Evolutionary conservation across 1,140 invertebrate species (phyloP).

Genomic region (Euura lappo): DNA sequence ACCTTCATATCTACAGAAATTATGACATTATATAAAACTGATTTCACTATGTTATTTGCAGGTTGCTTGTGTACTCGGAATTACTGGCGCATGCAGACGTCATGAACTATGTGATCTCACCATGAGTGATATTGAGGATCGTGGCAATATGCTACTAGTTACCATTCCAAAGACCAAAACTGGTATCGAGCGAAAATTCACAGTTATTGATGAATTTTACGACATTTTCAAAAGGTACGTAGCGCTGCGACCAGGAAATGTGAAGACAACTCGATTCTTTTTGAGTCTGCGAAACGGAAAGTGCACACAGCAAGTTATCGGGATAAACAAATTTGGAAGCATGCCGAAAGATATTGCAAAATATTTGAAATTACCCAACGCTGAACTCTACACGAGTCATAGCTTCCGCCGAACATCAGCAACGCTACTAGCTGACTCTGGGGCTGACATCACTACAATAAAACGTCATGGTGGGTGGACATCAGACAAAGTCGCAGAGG

Average conservation of each 20-base stretch:
- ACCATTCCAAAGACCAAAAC: conserved; percentile 15
- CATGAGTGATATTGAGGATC: neutral
- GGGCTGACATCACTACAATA: conserved; percentile 30
- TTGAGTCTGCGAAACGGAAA: neutral
- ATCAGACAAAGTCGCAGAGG: conserved; percentile 17
- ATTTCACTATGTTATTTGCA: conserved; percentile 17
- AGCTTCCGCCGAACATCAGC: conserved; percentile 20
- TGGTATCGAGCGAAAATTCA: conserved; percentile 17
- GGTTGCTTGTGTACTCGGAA: conserved; percentile 23
- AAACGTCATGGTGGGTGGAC: conserved; percentile 33
- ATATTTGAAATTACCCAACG: conserved; percentile 26
- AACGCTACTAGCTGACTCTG: conserved; percentile 26
- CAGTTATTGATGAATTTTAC: conserved; percentile 23
- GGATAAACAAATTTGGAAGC: no score
- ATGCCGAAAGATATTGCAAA: conserved; percentile 17
- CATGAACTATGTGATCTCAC: conserved; percentile 9
- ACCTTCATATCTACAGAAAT: no score
- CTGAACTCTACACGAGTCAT: conserved; percentile 22
- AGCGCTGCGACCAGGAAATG: conserved; percentile 21
- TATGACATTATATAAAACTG: neutral
- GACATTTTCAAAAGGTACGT: conserved; percentile 30
- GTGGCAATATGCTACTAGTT: conserved; percentile 4
- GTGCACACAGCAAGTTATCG: no score
- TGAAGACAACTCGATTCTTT: conserved; percentile 28
- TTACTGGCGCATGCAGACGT: conserved; percentile 20